These are phyloP conservation scores for Callipepla californica DNA, from an alignment of 2,113 vertebrate genomes.

Conservation along the genomic window DNA sequence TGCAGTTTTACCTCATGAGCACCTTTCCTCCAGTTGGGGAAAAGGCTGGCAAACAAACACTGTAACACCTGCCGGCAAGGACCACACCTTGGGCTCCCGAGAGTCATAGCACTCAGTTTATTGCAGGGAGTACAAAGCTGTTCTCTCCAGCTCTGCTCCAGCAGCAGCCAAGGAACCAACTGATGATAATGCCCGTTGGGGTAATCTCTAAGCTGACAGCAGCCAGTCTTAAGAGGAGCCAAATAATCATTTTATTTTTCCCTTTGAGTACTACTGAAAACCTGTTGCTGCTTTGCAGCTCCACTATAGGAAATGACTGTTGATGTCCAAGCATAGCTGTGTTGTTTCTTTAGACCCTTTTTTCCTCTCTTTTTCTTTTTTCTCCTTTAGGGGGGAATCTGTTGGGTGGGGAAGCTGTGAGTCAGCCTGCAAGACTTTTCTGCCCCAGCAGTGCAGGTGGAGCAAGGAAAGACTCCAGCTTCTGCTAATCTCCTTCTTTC, in stretches of 20 bases:
- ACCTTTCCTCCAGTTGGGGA: constrained; percentile 64
- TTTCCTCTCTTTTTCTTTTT: background rate
- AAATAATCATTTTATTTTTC: background rate
- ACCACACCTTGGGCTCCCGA: constrained; percentile 66
- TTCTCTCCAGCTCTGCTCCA: constrained; percentile 22
- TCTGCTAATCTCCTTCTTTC: background rate
- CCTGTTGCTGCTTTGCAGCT: background rate
- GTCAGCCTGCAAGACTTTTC: constrained; percentile 35
- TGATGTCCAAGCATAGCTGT: accelerated
- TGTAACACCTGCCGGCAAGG: constrained; percentile 58
- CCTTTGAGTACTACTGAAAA: background rate
- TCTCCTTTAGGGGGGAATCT: background rate
- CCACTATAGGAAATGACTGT: background rate
- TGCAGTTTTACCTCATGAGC: constrained; percentile 13
- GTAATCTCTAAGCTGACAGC: background rate
- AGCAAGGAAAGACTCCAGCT: constrained; percentile 4
- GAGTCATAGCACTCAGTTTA: constrained; percentile 55
- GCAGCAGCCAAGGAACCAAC: background rate
- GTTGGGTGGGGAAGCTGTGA: background rate
- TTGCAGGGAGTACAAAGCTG: constrained; percentile 19
- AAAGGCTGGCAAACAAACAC: constrained; percentile 65
- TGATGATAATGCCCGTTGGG: background rate
- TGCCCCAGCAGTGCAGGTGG: background rate
- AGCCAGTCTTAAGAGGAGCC: background rate
- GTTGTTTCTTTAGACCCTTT: background rate